Base-by-base conservation (phyloP, 2,888 invertebrate species). In the Lasioglossum marginatum region DNA sequence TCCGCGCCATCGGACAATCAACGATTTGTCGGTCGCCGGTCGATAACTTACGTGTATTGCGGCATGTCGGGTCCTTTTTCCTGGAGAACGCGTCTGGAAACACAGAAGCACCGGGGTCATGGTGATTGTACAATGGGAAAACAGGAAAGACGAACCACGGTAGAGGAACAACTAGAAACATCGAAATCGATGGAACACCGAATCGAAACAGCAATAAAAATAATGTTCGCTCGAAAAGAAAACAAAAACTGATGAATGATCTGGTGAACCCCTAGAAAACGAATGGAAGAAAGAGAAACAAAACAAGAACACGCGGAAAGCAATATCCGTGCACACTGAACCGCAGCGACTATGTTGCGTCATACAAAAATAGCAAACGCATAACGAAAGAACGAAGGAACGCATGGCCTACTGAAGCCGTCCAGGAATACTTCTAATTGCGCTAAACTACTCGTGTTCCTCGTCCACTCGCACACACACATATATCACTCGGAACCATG, bases 11-110 rank as follows among this genome's bases (percentile, higher is more conserved):
- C 16, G 4, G 27, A 45, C 68, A n/a, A 84, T 74, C 34, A 31
- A 6, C 34, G 63, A 60, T 71, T 71, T 52, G 52, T 71, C n/a
- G n/a, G 40, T 4, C 16, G 1, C n/a, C n/a, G 43, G 37, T 34
- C 70, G 77, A 70, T 77, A 52, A 96, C 96, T 96, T 96, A 97
- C 96, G 96, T 96, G 94, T 96, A 97, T 94, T 96, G 96, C 95
- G 96, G 96, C 96, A 96, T 96, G 94, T 96, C 96, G 95, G 96
- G 95, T 93, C 95, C 96, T 95, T 96, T 96, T 93, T 96, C 96
- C 95, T 96, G 96, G 93, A 96, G 96, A 93, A 96, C 96, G 95
- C 96, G 96, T 96, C 97, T 97, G 95, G 88, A 96, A 96, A 93
- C 94, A 66, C 5, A 79, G 34, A 45, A 57, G 48, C n/a, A 57